A percentile compares a stretch with the other conserved stretches of the same genome.
These are phyloP conservation scores for chimpanzee (Pan troglodytes) DNA, from an alignment of 2,113 vertebrate species.

Conservation along the genomic window NHGRI_mPanTro3-v2.1_pri NC_072404.2:102482001-102482500, in stretches of 20 bases:
- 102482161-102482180: not conserved
- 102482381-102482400: slow-evolving; percentile 57
- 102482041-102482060: slow-evolving; percentile 82
- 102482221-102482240: not conserved
- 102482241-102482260: not conserved
- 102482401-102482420: slow-evolving; percentile 83
- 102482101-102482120: slow-evolving; percentile 84
- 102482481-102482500: slow-evolving; percentile 79
- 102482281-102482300: slow-evolving; percentile 36
- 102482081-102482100: slow-evolving; percentile 73
- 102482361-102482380: slow-evolving; percentile 17
- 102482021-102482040: slow-evolving; percentile 86
- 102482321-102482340: slow-evolving; percentile 2
- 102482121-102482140: slow-evolving; percentile 55
- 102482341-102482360: not conserved
- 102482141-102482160: not conserved
- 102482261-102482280: slow-evolving; percentile 12
- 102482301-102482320: not conserved
- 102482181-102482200: not conserved
- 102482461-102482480: slow-evolving; percentile 78
- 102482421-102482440: slow-evolving; percentile 80
- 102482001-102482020: slow-evolving; percentile 85
- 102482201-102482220: not conserved
- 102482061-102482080: slow-evolving; percentile 82
- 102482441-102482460: slow-evolving; percentile 79